phyloP scores from a whole-genome alignment of 1,140 invertebrate genomes.

The Rhynchophorus ferrugineus region DNA sequence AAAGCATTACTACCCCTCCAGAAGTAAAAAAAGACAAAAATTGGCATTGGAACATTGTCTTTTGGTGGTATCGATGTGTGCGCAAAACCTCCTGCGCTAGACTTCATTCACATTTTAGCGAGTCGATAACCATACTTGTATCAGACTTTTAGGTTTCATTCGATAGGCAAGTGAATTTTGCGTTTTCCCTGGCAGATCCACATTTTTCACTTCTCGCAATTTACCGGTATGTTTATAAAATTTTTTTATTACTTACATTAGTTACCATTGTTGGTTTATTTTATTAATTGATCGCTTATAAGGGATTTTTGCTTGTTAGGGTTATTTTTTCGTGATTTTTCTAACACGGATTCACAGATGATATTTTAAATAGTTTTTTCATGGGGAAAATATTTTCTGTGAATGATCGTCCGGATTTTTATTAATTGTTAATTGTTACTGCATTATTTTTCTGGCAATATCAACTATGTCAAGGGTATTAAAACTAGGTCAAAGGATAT shows the following conservation, averaged over 20 bases:
- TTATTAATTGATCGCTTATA: no score
- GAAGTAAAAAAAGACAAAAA: conserved; percentile 20
- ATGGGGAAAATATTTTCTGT: conserved; percentile 9
- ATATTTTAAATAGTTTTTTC: no score
- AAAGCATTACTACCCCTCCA: conserved; percentile 15
- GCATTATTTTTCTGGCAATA: conserved; percentile 1
- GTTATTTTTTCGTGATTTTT: no score
- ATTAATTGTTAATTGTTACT: neutral
- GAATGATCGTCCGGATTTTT: neutral
- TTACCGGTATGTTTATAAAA: conserved; percentile 15
- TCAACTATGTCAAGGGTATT: conserved; percentile 19
- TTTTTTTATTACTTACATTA: no score
- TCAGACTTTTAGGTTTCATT: conserved; percentile 16
- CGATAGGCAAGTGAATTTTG: conserved; percentile 12
- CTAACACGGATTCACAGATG: no score
- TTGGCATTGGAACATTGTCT: conserved; percentile 24
- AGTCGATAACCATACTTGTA: conserved; percentile 24
- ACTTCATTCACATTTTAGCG: conserved; percentile 21
- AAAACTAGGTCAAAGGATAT: conserved; percentile 14
- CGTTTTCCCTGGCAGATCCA: conserved; percentile 7
- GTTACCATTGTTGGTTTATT: no score
- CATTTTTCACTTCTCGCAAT: conserved; percentile 14
- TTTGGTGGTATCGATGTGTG: conserved; percentile 25
- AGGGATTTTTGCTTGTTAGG: neutral
- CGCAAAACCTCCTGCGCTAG: conserved; percentile 15